These are phyloP conservation scores for Calliopum simillimum DNA, from an alignment of 2,888 invertebrate genomes.

Conservation along the genomic window DNA sequence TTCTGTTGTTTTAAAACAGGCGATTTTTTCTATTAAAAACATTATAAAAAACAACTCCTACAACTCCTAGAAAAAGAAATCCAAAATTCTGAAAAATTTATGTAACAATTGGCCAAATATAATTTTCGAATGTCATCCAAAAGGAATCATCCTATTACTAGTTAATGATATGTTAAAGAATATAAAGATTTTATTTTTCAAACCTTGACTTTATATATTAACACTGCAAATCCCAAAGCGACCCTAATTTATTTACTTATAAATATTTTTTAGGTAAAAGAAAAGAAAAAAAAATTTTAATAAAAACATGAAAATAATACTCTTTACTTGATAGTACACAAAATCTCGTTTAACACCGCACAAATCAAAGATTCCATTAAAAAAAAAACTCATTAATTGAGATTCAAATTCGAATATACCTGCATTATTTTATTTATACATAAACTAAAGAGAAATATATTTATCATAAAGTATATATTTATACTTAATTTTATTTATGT, in stretches of 20 bases:
- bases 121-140: constrained; percentile 14
- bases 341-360: constrained; percentile 27
- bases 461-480: constrained; percentile 30
- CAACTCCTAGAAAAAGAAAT: neutral
- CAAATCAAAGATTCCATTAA: constrained; percentile 26
- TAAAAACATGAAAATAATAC: constrained; percentile 1
- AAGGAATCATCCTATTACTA: neutral
- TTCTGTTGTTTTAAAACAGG: no score
- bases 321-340: neutral
- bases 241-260: neutral
- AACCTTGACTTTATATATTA: no score
- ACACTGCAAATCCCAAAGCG: no score
- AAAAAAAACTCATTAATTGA: constrained; percentile 17
- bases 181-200: no score
- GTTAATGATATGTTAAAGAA: neutral
- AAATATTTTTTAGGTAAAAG: neutral
- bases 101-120: constrained; percentile 17
- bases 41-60: neutral
- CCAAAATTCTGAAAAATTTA: neutral
- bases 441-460: constrained; percentile 28
- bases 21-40: neutral
- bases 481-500: constrained; percentile 38
- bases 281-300: neutral
- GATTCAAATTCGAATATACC: constrained; percentile 40
- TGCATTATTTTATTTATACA: constrained; percentile 44